Conservation (phyloP, 2,113 vertebrate species). For the Oxyura jamaicensis region DNA sequence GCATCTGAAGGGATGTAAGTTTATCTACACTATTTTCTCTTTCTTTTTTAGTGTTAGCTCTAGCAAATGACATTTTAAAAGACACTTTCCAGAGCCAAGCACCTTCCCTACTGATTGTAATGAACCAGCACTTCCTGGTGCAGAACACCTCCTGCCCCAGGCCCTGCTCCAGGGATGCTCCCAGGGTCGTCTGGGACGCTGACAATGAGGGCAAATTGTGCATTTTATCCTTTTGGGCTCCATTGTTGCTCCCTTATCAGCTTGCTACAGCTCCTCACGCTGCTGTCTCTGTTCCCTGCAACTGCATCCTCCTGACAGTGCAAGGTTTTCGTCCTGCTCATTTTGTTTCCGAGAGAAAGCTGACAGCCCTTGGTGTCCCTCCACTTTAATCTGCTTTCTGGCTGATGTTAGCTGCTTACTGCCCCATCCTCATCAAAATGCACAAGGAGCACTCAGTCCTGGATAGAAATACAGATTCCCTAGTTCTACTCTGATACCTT, state of each 20-base stretch:
- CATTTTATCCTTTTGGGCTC: background rate
- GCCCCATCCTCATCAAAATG: background rate
- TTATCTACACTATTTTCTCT: background rate
- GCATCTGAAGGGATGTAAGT: background rate
- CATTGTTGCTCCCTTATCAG: background rate
- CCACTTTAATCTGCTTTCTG: background rate
- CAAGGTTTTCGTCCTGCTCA: background rate
- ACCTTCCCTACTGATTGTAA: background rate
- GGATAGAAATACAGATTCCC: background rate
- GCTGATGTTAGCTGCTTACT: background rate
- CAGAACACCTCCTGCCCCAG: background rate
- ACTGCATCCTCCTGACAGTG: background rate
- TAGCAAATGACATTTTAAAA: background rate
- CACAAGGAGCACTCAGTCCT: fast-evolving
- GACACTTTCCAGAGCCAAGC: background rate
- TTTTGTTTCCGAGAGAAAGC: background rate
- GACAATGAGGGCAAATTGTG: background rate
- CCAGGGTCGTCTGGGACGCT: background rate
- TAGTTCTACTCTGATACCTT: background rate
- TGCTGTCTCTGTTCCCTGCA: background rate
- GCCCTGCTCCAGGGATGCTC: background rate
- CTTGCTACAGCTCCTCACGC: background rate
- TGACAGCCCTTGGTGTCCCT: background rate
- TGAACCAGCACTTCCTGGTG: background rate
- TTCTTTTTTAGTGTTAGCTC: background rate